Base-by-base conservation (phyloP, 2,797 vertebrate genomes). In the Anas flavirostris region DNA sequence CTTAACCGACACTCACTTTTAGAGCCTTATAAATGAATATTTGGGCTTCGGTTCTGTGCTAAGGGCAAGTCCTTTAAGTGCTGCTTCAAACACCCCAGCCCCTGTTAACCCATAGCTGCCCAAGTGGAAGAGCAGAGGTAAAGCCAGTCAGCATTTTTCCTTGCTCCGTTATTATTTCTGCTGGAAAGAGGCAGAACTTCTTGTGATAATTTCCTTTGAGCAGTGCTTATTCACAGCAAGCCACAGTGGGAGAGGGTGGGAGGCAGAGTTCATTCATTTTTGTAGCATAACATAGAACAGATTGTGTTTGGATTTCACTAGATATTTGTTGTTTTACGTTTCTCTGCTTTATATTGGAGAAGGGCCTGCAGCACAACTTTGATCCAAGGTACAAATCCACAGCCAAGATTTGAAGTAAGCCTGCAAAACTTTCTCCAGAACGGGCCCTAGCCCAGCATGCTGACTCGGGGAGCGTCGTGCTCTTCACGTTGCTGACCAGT, bases 231-330 rank as follows among this genome's bases (percentile, higher is more conserved):
- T 94, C 96, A 87, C 86, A 96, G 93, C 93, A 86, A 96, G 84
- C 31, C 93, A 93, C 94, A 96, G 96, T 93, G 96, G 92, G 94
- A 95, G 90, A 94, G 95, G 95, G 94, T 96, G 93, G 94, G 93
- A 96, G 90, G 90, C 91, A 94, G 86, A 95, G 95, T 91, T 96
- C 95, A 94, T 95, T 95, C 94, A 95, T 95, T 96, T 77, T 94
- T 94, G 88, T 58, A 94, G 90, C 93, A 95, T 92, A 95, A 93
- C 94, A 95, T 80, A 21, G 93, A 91, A 84, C 91, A 94, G 88
- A 82, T 87, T 58, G 86, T 95, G 94, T 96, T 96, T 96, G 92
- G 92, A 96, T 95, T 96, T 82, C 90, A 53, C 78, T 6, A 23
- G 92, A 26, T 96, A 91, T 89, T 95, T 95, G 90, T 95, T 96